Evolutionary conservation across 2,113 vertebrate species (phyloP).

Genomic region (Psammodynastes pulverulentus): DNA sequence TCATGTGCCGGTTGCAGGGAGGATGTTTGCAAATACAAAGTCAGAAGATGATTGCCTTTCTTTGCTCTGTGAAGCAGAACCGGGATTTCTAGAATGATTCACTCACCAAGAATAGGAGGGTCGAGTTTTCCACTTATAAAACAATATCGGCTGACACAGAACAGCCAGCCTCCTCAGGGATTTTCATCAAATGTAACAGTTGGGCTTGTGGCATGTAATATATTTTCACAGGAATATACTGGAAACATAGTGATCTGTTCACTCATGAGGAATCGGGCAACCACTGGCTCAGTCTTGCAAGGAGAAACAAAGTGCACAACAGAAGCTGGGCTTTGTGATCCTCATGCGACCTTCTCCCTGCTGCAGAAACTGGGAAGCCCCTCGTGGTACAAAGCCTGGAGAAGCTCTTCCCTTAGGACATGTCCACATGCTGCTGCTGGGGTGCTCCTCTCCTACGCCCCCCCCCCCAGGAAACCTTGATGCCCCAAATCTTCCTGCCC

Average conservation of each 20-base stretch:
- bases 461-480: not conserved
- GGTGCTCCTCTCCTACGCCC: not conserved
- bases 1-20: not conserved
- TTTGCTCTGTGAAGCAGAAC: not conserved
- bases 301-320: not conserved
- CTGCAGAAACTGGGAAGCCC: not conserved
- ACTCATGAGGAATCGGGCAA: not conserved
- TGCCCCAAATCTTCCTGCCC: not conserved
- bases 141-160: not conserved
- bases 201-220: not conserved
- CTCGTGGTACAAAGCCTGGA: not conserved
- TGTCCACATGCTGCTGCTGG: not conserved
- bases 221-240: not conserved
- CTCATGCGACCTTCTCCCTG: not conserved
- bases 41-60: not conserved
- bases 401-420: not conserved
- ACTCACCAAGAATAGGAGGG: not conserved
- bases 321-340: not conserved
- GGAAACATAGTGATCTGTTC: not conserved
- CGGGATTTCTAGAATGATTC: slow-evolving; percentile 14
- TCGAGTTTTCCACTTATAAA: not conserved
- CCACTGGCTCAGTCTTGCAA: not conserved
- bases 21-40: not conserved
- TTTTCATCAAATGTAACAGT: not conserved
- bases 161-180: not conserved